Evolutionary conservation across 53 echinoderm and acorn worm species (phyloP).

Genomic region (Crossaster papposus): DNA sequence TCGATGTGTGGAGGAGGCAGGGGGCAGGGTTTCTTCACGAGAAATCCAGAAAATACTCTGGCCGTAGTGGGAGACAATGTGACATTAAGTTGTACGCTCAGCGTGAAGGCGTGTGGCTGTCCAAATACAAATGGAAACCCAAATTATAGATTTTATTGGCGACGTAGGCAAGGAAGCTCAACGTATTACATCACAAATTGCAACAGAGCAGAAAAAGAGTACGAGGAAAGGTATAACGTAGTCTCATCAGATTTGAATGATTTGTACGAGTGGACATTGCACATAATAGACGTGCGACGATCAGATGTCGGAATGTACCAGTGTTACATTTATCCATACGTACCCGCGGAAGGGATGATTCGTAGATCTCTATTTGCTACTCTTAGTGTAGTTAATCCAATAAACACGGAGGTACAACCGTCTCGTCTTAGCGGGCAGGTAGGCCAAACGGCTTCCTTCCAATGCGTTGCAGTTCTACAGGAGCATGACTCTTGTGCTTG

Average conservation of each 20-base stretch:
- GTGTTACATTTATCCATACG: not conserved
- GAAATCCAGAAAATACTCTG: not conserved
- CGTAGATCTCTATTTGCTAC: not conserved
- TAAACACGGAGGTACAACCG: not conserved
- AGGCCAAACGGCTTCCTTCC: not conserved
- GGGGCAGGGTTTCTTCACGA: not conserved
- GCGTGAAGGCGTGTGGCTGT: not conserved
- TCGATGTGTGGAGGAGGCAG: not conserved
- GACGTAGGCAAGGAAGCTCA: not conserved
- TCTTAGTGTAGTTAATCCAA: not conserved
- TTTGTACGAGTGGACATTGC: not conserved
- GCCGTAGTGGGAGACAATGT: conserved; percentile 4
- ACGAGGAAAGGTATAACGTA: not conserved
- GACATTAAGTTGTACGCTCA: not conserved
- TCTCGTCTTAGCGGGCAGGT: not conserved
- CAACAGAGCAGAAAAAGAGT: not conserved
- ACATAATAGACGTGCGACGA: not conserved
- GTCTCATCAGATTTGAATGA: not conserved
- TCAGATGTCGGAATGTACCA: not conserved
- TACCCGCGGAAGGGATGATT: not conserved
- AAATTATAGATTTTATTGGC: not conserved
- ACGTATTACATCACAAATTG: not conserved
- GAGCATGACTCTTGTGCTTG: not conserved
- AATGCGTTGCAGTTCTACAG: not conserved
- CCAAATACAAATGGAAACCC: not conserved